Evolutionary conservation across 2,113 vertebrate genomes (phyloP), one percentile per base, ranked within the genome.

Genomic region (Apaloderma vittatum): DNA sequence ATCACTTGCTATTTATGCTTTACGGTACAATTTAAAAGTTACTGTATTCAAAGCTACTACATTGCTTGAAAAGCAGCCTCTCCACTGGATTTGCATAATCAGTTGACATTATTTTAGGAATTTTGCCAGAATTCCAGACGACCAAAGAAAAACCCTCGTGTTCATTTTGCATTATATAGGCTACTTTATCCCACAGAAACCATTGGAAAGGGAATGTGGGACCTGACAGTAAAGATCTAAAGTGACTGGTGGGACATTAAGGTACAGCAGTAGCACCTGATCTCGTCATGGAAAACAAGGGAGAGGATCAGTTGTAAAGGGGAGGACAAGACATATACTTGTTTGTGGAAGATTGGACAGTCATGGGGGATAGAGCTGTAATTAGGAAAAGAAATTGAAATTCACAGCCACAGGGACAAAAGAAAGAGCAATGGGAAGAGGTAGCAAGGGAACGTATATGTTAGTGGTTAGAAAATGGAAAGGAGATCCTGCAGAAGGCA

Each of bases 311-410:
- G 11, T 1, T 49, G 9, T 21, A 14, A 57, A 77, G 24, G 9
- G 7, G n/a, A 71, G 17, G 5, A 2, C 20, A 74, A 54, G 26
- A 66, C 5, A 66, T 5, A 15, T 55, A 8, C 11, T 52, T 58
- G 6, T 54, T 23, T 81, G 34, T 70, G 34, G 40, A 54, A 51
- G 26, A 22, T 8, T 19, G 19, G 17, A 18, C 29, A 84, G 54
- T 32, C 3, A 0, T 1, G 0, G 34, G 12, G 8, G 2, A 20
- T 11, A 37, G 54, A 52, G n/a, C 6, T 27, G 12, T 4, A 32
- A 23, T 40, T 23, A 46, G 43, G 67, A 72, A 89, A 49, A 75
- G 8, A 16, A 79, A 88, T 37, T 22, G 21, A 86, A 70, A 77
- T 27, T 12, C 27, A 43, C 15, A 46, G 2, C 7, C 3, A n/a